These are phyloP conservation scores for Synanthedon vespiformis DNA, from an alignment of 2,888 invertebrate genomes.

Conservation along the genomic window DNA sequence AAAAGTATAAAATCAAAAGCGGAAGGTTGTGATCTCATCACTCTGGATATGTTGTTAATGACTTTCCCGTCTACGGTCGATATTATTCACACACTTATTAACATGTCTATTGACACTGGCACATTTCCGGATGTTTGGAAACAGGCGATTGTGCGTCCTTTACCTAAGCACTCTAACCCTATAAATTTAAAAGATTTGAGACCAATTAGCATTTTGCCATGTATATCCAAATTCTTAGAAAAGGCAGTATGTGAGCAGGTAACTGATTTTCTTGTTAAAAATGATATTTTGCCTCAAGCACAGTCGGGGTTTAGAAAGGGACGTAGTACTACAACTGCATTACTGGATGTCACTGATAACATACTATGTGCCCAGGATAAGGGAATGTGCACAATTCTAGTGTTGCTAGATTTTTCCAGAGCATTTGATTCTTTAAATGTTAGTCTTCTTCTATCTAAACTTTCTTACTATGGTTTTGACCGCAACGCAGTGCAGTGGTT, in stretches of 20 bases:
- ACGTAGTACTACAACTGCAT: too few relatives aligned
- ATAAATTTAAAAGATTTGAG: slow-evolving; percentile 1
- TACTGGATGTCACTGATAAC: too few relatives aligned
- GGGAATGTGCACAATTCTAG: too few relatives aligned
- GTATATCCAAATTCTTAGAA: slow-evolving; percentile 6
- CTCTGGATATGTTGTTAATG: not conserved
- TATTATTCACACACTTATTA: not conserved
- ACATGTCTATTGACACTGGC: too few relatives aligned
- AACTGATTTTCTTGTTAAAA: slow-evolving; percentile 1
- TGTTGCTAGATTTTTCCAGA: too few relatives aligned
- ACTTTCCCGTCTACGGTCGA: not conserved
- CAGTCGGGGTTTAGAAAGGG: slow-evolving; percentile 3
- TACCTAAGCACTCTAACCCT: slow-evolving; percentile 4
- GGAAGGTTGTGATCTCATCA: not conserved
- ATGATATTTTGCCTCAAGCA: slow-evolving; percentile 4
- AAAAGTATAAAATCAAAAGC: not conserved
- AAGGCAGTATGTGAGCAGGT: slow-evolving; percentile 3
- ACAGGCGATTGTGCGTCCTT: slow-evolving; percentile 3
- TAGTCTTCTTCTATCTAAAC: too few relatives aligned
- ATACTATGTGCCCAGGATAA: too few relatives aligned
- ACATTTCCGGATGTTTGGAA: slow-evolving; percentile 1
- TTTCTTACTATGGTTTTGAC: too few relatives aligned
- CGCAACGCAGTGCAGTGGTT: too few relatives aligned
- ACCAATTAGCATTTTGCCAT: slow-evolving; percentile 5
- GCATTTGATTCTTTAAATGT: too few relatives aligned